phyloP scores from a whole-genome alignment of 1,140 invertebrate species.

The Asbolus verrucosus region DNA sequence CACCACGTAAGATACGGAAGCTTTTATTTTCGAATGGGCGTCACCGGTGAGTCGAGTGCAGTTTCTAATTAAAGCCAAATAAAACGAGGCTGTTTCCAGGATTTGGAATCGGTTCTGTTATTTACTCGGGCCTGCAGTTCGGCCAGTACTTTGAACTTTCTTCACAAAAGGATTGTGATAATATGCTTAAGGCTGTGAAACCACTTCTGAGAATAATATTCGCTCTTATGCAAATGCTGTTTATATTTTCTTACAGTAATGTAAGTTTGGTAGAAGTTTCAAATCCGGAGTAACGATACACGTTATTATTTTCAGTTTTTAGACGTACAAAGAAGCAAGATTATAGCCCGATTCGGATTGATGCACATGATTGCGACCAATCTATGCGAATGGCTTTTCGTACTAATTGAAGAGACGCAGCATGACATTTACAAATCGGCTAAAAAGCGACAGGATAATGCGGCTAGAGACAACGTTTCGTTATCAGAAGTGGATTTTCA shows the following conservation, averaged over 20 bases:
- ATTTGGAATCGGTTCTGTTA: conserved; percentile 77
- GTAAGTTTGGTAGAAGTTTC: conserved; percentile 66
- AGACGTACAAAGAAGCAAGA: conserved; percentile 73
- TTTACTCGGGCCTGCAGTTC: conserved; percentile 77
- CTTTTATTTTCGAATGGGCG: conserved; percentile 50
- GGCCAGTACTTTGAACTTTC: conserved; percentile 74
- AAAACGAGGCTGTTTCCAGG: conserved; percentile 64
- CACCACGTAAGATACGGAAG: conserved; percentile 46
- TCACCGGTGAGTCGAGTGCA: conserved; percentile 43
- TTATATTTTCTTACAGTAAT: conserved; percentile 77
- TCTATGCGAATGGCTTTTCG: conserved; percentile 84
- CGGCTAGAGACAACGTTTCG: conserved; percentile 56
- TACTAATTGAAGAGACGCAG: conserved; percentile 83
- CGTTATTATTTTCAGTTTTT: conserved; percentile 14
- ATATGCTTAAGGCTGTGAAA: conserved; percentile 70
- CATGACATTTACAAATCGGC: conserved; percentile 78
- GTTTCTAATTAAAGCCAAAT: neutral
- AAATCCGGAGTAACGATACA: too few species aligned
- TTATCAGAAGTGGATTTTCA: conserved; percentile 48
- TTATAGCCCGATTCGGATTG: conserved; percentile 80
- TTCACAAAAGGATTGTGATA: conserved; percentile 66
- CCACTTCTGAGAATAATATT: conserved; percentile 72
- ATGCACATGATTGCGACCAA: conserved; percentile 90
- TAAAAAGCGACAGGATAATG: conserved; percentile 34
- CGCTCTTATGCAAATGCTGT: conserved; percentile 75